Evolutionary conservation across 2,888 invertebrate genomes (phyloP).

Genomic region (Baccha elongata): DNA sequence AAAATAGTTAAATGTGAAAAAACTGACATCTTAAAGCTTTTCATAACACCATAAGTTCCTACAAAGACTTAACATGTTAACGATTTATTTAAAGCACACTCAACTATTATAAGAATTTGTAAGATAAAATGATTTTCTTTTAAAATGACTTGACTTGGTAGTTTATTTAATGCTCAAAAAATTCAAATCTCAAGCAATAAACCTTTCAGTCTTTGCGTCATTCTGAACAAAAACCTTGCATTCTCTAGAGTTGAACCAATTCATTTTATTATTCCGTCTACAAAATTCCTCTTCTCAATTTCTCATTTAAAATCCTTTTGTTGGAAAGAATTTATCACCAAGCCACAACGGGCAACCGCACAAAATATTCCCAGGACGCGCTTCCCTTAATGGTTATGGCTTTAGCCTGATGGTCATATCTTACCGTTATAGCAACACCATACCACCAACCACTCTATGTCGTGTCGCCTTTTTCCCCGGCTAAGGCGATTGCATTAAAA

Average conservation of each 20-base stretch:
- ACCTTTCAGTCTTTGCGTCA: too few relatives aligned
- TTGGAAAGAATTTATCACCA: slow-evolving; percentile 56
- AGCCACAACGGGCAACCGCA: slow-evolving; percentile 31
- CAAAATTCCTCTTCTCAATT: slow-evolving; percentile 35
- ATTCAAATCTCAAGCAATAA: too few relatives aligned
- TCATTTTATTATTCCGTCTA: slow-evolving; percentile 21
- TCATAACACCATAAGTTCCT: too few relatives aligned
- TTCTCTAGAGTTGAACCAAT: slow-evolving; percentile 2
- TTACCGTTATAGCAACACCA: not conserved
- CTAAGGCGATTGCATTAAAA: slow-evolving; percentile 66
- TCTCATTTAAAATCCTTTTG: slow-evolving; percentile 53
- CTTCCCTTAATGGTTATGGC: slow-evolving; percentile 12
- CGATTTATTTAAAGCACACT: too few relatives aligned
- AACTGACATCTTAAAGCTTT: too few relatives aligned
- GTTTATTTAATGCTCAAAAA: too few relatives aligned
- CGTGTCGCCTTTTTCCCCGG: not conserved
- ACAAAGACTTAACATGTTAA: too few relatives aligned
- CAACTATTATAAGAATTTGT: too few relatives aligned
- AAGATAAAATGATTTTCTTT: too few relatives aligned
- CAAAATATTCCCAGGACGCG: slow-evolving; percentile 31
- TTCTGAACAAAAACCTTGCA: not conserved
- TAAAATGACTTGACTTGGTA: too few relatives aligned
- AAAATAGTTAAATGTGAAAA: too few relatives aligned
- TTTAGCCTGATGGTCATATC: slow-evolving; percentile 16
- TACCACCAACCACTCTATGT: not conserved